Evolutionary conservation across 1,140 invertebrate species (phyloP), one percentile per base, ranked within the genome.

Genomic region (Musca domestica): DNA sequence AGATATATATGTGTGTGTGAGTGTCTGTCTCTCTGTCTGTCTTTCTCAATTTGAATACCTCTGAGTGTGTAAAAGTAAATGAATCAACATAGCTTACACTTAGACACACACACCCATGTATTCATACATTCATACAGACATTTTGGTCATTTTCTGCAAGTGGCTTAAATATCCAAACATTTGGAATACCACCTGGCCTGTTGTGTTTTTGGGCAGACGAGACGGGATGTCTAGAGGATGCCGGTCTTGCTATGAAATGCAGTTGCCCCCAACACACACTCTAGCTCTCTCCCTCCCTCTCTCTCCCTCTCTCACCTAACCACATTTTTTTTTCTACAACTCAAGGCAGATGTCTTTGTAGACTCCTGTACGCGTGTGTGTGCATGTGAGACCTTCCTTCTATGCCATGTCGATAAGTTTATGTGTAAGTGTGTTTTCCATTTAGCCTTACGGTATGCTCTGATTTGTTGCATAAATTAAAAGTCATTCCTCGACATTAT

Each of bases 391-490:
- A 41, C 34, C 34, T 41, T 41, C 34, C 12, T 12, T 41, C 34
- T 41, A 41, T 30, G 34, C 5, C 34, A 41, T 41, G 34, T 41
- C 34, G 34, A 41, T 41, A 41, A 41, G 34, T 41, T 41, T 10
- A 41, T 41, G 12, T 41, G 34, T 41, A 41, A 34, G 15, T 34
- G n/a, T 41, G 27, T 61, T 19, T 61, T 34, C 27, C 34, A 61
- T 61, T 61, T 61, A 61, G 56, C 30, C 56, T 61, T 61, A 61
- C 27, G 56, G 56, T 61, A 61, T 61, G 19, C 56, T 61, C 27
- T 61, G 56, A 61, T 61, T 61, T 61, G 56, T 61, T 41, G 56
- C 56, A 61, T 61, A 61, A 61, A 61, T 61, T 61, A 61, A 61
- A 61, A 61, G 56, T 61, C 56, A 61, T 61, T 61, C 27, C 19